Percentiles rank a stretch among this genome's conserved stretches.
Evolutionary conservation across 92 coral and sea anemone genomes (phyloP).

Genomic region (Anthopleura xanthogrammica): DNA sequence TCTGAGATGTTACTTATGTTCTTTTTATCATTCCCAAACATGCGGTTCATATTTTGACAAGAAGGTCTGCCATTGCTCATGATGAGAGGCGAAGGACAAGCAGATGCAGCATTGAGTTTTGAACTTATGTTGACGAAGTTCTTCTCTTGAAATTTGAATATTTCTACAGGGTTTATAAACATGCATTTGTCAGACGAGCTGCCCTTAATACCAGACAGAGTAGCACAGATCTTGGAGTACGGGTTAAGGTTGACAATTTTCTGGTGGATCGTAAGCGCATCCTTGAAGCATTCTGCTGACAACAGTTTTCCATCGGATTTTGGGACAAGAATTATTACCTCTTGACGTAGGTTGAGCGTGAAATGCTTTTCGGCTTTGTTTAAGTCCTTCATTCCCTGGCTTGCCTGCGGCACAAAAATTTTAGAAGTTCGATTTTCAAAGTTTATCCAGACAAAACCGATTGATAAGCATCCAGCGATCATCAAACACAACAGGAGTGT

Average conservation of each 20-base stretch:
- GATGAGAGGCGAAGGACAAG: neutral
- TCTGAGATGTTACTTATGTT: slow-evolving; percentile 1
- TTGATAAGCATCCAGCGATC: slow-evolving; percentile 51
- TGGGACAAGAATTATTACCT: slow-evolving; percentile 43
- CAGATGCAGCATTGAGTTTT: neutral
- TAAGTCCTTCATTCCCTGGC: slow-evolving; percentile 65
- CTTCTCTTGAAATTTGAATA: slow-evolving; percentile 40
- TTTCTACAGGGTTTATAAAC: slow-evolving; percentile 41
- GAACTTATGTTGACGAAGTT: slow-evolving; percentile 20
- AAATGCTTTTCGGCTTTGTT: slow-evolving; percentile 61
- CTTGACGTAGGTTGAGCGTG: slow-evolving; percentile 49
- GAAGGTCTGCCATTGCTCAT: slow-evolving; percentile 33
- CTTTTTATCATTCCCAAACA: slow-evolving; percentile 40
- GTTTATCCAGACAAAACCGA: slow-evolving; percentile 65
- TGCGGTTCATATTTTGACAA: neutral
- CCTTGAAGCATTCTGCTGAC: slow-evolving; percentile 37
- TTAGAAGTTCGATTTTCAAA: slow-evolving; percentile 68
- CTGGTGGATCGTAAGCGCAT: slow-evolving; percentile 47
- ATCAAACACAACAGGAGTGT: slow-evolving; percentile 42
- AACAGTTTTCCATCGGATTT: slow-evolving; percentile 36
- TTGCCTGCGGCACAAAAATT: slow-evolving; percentile 74
- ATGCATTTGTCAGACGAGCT: neutral
- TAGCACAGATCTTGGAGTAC: slow-evolving; percentile 55
- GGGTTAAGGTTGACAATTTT: slow-evolving; percentile 37
- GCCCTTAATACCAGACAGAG: neutral